phyloP scores from a whole-genome alignment of 1,140 invertebrate species.

The Drosophila nebulosa region DNA sequence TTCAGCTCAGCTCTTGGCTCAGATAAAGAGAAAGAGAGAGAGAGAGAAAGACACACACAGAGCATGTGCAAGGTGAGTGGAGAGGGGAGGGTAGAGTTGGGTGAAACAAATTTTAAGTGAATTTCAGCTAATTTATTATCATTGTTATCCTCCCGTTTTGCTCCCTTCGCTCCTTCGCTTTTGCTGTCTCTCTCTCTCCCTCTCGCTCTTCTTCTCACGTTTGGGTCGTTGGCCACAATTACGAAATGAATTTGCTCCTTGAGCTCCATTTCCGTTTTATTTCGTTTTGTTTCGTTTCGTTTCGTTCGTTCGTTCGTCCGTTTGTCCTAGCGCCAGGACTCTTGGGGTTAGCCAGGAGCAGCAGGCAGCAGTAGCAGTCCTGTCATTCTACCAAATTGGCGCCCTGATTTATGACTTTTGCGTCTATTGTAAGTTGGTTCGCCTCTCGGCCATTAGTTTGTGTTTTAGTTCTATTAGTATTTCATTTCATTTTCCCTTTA shows the following conservation, averaged over 20 bases:
- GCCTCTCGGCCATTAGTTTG: slow-evolving; percentile 49
- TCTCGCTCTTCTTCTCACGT: neutral
- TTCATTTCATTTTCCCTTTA: slow-evolving; percentile 73
- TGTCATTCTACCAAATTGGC: slow-evolving; percentile 71
- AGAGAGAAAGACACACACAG: neutral
- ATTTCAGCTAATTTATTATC: slow-evolving; percentile 81
- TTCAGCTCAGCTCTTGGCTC: slow-evolving; percentile 56
- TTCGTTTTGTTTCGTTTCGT: neutral
- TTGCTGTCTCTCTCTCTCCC: neutral
- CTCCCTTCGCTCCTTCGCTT: slow-evolving; percentile 14
- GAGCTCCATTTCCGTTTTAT: slow-evolving; percentile 10
- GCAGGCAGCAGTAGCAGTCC: slow-evolving; percentile 12
- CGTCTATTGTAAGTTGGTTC: slow-evolving; percentile 56
- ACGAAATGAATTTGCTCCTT: slow-evolving; percentile 72
- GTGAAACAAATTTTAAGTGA: slow-evolving; percentile 63
- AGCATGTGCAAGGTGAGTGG: neutral
- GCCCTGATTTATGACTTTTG: slow-evolving; percentile 74
- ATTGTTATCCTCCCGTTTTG: slow-evolving; percentile 63
- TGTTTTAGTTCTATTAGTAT: slow-evolving; percentile 74
- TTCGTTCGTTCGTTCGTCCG: neutral
- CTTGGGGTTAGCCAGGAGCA: slow-evolving; percentile 32
- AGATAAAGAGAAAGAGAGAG: neutral
- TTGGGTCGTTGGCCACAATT: slow-evolving; percentile 75
- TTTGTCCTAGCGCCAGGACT: slow-evolving; percentile 45
- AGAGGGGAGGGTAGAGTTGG: too few relatives aligned